Evolutionary conservation across 2,888 invertebrate genomes (phyloP), one percentile per base, ranked within the genome.

Genomic region (Drosophila yooni): DNA sequence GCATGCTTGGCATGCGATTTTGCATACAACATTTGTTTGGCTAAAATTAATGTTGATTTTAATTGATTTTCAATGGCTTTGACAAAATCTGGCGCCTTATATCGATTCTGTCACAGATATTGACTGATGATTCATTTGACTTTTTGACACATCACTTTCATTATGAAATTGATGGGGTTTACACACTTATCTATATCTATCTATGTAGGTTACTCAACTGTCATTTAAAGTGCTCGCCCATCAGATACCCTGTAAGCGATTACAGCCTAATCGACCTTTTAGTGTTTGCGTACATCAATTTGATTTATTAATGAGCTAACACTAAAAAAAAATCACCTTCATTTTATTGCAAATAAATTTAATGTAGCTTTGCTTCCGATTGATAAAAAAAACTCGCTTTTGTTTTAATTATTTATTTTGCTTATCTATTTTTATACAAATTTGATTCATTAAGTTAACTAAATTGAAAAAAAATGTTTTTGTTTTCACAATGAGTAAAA

Each of bases 111-210:
- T 76, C 76, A 70, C 11, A 59, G 52, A 43, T 54, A 63, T 59
- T 70, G 60, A 72, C 63, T 66, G 72, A 75, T 76, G 78, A 78
- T 78, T 79, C 72, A 79, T 69, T 63, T 60, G 48, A 36, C 36
- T 40, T 18, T 75, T 68, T 71, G 78, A 78, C 70, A 68, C 74
- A 71, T 63, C 58, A 43, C 33, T 70, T 74, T 67, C 64, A 58
- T 48, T 71, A 13, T 13, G 52, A 78, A 65, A 79, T 79, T 78
- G 78, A 78, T 78, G 75, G 64, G 54, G 43, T 33, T 34, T 18
- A 60, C 46, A 8, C 25, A 25, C 59, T 72, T 75, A 79, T 69
- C 68, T 60, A 29, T 38, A 29, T 38, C 27, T 11, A 13, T 31
- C 13, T 64, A 62, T 56, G n/a, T 72, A 10, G 61, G 69, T 65